A percentile compares a stretch with the other conserved stretches of the same genome.
Evolutionary conservation across 2,113 vertebrate genomes (phyloP).

Genomic region (Alethe diademata): DNA sequence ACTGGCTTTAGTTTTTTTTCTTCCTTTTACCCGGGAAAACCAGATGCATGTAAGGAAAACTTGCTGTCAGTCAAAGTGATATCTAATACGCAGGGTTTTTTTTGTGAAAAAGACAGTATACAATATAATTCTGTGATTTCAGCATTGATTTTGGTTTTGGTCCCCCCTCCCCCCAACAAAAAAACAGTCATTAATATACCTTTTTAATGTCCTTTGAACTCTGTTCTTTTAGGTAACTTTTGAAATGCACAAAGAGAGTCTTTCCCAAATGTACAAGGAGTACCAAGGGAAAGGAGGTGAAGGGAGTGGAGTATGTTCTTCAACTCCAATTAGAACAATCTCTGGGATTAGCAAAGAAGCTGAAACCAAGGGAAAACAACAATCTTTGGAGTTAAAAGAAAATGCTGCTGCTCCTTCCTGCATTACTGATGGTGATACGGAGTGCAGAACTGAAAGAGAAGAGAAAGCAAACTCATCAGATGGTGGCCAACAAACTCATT

Average conservation of each 20-base stretch:
- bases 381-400: constrained; percentile 52
- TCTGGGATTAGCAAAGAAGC: constrained; percentile 73
- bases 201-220: neutral
- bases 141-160: neutral
- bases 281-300: constrained; percentile 83
- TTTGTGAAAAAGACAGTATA: neutral
- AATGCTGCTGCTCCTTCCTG: neutral
- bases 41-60: neutral
- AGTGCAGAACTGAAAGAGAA: constrained; percentile 52
- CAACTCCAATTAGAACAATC: constrained; percentile 72
- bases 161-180: neutral
- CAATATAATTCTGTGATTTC: neutral
- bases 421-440: neutral
- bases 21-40: neutral
- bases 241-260: constrained; percentile 92
- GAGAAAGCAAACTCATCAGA: constrained; percentile 70
- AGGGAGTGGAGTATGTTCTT: constrained; percentile 15
- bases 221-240: constrained; percentile 86
- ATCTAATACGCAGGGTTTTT: neutral
- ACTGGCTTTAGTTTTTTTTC: neutral
- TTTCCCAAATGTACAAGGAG: constrained; percentile 86
- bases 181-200: neutral
- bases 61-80: neutral
- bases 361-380: constrained; percentile 38
- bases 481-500: neutral